These are phyloP conservation scores for Drosophila nikananu DNA, from an alignment of 1,140 invertebrate genomes.

Conservation along the genomic window DNA sequence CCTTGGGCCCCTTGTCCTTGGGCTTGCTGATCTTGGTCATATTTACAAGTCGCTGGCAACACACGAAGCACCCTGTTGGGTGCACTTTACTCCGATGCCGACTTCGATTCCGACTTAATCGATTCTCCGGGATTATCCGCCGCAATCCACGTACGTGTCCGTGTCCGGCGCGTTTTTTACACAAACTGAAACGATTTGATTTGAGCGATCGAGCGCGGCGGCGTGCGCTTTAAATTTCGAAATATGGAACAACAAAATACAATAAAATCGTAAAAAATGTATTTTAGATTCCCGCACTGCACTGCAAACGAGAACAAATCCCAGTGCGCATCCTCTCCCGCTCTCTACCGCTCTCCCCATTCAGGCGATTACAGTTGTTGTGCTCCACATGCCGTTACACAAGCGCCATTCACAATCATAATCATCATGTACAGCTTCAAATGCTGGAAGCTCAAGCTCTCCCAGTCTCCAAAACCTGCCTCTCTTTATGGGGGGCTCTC, in stretches of 20 bases:
- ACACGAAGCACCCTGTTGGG: background rate
- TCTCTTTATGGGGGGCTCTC: constrained; percentile 18
- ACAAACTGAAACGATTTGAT: constrained; percentile 62
- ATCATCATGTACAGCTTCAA: constrained; percentile 68
- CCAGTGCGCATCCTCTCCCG: constrained; percentile 25
- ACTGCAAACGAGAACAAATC: constrained; percentile 48
- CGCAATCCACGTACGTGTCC: constrained; percentile 68
- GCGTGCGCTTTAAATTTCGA: constrained; percentile 65
- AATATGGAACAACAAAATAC: constrained; percentile 58
- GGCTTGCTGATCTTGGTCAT: constrained; percentile 73
- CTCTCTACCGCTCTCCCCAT: constrained; percentile 45
- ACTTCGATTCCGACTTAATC: constrained; percentile 3
- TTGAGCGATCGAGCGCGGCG: constrained; percentile 13
- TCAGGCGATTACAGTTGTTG: constrained; percentile 56
- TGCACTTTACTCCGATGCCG: constrained; percentile 6
- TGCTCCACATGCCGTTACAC: constrained; percentile 73
- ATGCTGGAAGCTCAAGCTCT: constrained; percentile 34
- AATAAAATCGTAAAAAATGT: constrained; percentile 70
- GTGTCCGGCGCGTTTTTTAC: constrained; percentile 76
- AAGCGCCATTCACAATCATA: constrained; percentile 49
- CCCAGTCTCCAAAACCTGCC: constrained; percentile 22
- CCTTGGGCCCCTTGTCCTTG: constrained; percentile 62
- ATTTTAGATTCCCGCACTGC: constrained; percentile 63
- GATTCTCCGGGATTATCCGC: constrained; percentile 48
- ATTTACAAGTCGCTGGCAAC: constrained; percentile 3